phyloP scores from a whole-genome alignment of 2,888 invertebrate species.

The Megastigmus dorsalis region DNA sequence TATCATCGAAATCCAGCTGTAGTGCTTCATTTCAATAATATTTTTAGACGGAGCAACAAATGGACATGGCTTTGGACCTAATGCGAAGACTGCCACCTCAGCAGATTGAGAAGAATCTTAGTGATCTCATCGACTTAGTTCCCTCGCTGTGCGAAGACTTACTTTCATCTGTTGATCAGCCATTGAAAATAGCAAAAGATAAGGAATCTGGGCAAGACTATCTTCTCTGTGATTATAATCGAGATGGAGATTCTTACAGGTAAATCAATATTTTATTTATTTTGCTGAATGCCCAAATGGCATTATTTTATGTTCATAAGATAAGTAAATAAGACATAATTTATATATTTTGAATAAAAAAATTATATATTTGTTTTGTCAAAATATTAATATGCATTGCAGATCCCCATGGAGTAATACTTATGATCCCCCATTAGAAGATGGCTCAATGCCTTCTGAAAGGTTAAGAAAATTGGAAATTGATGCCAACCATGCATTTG shows the following conservation, averaged over 20 bases:
- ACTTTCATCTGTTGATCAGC: constrained; percentile 97
- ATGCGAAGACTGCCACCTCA: constrained; percentile 99
- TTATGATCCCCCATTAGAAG: constrained; percentile 97
- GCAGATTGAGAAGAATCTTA: constrained; percentile 98
- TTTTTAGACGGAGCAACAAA: constrained; percentile 92
- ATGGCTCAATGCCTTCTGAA: constrained; percentile 99
- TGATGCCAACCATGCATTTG: constrained; percentile 98
- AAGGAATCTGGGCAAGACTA: constrained; percentile 97
- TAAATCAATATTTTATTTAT: constrained; percentile 14
- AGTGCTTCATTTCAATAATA: not conserved
- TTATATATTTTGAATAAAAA: not conserved
- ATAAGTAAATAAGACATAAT: too few species aligned
- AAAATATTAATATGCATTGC: constrained; percentile 53
- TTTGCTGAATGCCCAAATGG: too few species aligned
- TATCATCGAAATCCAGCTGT: too few species aligned
- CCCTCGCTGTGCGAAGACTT: constrained; percentile 97
- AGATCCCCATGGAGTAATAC: constrained; percentile 99
- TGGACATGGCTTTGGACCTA: constrained; percentile 98
- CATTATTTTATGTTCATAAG: too few species aligned
- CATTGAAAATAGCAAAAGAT: constrained; percentile 97
- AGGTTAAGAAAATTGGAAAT: constrained; percentile 95
- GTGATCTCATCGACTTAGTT: constrained; percentile 97
- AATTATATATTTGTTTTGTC: too few species aligned
- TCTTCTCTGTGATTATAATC: constrained; percentile 98
- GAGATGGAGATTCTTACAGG: constrained; percentile 92